Conservation (phyloP, 2,113 vertebrate species). For the Urocitellus parryii region DNA sequence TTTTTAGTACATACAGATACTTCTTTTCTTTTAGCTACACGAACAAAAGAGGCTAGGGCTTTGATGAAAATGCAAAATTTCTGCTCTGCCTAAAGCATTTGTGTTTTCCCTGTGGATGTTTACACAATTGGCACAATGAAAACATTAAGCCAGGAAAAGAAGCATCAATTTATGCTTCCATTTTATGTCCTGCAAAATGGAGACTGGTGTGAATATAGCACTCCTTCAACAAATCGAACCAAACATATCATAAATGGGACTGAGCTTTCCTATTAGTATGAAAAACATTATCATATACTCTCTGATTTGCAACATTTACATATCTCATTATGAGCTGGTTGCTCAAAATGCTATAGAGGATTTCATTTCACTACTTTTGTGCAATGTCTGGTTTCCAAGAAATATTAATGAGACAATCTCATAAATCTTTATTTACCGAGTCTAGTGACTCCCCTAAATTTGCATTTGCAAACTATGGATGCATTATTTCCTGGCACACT, state of each 20-base stretch:
- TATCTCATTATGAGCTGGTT: constrained; percentile 61
- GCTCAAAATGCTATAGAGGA: constrained; percentile 55
- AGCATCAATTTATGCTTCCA: constrained; percentile 59
- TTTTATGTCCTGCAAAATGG: constrained; percentile 65
- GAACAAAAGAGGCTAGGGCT: constrained; percentile 21
- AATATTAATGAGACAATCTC: constrained; percentile 64
- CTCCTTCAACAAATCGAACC: constrained; percentile 20
- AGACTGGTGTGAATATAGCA: background rate
- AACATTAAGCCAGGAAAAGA: constrained; percentile 64
- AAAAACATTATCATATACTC: constrained; percentile 38
- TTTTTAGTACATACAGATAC: background rate
- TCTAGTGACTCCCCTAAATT: constrained; percentile 49
- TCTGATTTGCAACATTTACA: constrained; percentile 58
- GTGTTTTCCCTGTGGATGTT: constrained; percentile 16
- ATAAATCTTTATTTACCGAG: constrained; percentile 69
- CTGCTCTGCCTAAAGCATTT: background rate
- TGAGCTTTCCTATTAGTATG: constrained; percentile 38
- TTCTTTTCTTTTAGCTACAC: background rate
- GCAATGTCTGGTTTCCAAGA: constrained; percentile 37
- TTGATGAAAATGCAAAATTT: constrained; percentile 64
- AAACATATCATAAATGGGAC: background rate
- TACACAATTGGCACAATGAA: constrained; percentile 15
- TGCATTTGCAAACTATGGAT: constrained; percentile 71
- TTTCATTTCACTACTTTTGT: constrained; percentile 65
- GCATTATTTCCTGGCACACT: constrained; percentile 56